Conservation (phyloP, 1,140 invertebrate species). For the Solenopsis fugax region DNA sequence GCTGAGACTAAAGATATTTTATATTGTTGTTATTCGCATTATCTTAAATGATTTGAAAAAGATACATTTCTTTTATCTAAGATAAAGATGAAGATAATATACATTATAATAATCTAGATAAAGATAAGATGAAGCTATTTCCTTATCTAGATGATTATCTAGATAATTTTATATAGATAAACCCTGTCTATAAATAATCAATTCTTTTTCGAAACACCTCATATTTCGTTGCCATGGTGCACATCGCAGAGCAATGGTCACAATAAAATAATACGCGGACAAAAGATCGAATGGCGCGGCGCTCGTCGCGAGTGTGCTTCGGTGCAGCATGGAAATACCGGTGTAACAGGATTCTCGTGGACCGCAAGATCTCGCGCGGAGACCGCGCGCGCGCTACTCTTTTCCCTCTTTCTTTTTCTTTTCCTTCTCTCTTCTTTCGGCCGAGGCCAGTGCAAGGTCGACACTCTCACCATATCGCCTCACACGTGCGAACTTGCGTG, state of each 20-base stretch:
- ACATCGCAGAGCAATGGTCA: background rate
- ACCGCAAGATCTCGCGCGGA: slow-evolving; percentile 72
- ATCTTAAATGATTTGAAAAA: too few species aligned
- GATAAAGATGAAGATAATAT: too few species aligned
- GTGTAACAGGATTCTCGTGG: slow-evolving; percentile 78
- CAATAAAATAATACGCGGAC: slow-evolving; percentile 38
- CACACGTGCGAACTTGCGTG: background rate
- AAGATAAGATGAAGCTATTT: too few species aligned
- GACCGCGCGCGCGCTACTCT: slow-evolving; percentile 47
- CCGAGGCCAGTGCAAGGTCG: slow-evolving; percentile 78
- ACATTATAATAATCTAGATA: too few species aligned
- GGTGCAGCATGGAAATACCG: slow-evolving; percentile 74
- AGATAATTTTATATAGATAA: too few species aligned
- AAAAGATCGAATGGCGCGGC: slow-evolving; percentile 36
- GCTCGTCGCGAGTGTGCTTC: slow-evolving; percentile 36
- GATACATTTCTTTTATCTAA: too few species aligned
- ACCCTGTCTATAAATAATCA: background rate
- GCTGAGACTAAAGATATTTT: too few species aligned
- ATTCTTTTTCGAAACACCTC: background rate
- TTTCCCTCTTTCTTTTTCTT: slow-evolving; percentile 58
- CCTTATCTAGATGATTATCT: too few species aligned
- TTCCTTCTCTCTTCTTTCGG: slow-evolving; percentile 60
- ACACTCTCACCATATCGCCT: slow-evolving; percentile 60
- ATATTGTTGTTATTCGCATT: too few species aligned
- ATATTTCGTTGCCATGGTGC: background rate